Evolutionary conservation across 2,797 vertebrate genomes (phyloP).

Genomic region (Masticophis lateralis): DNA sequence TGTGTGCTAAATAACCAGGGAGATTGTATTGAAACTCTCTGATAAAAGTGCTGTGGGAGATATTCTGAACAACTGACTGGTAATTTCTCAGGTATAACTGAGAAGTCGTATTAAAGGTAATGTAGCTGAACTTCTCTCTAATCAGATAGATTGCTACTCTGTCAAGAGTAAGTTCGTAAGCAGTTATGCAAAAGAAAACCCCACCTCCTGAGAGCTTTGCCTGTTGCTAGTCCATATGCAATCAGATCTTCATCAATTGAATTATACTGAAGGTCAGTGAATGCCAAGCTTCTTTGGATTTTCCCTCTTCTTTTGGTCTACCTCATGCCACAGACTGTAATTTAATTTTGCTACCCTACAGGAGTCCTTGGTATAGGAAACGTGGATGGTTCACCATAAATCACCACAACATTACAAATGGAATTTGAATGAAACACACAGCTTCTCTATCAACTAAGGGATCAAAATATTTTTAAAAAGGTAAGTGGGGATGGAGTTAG

Average conservation of each 20-base stretch:
- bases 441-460: background rate
- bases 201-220: background rate
- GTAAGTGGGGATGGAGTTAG: background rate
- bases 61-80: background rate
- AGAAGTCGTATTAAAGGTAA: background rate
- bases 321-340: background rate
- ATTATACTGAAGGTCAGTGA: background rate
- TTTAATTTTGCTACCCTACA: conserved; percentile 1
- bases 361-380: background rate
- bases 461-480: background rate
- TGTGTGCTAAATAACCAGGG: background rate
- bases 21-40: background rate
- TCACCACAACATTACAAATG: conserved; percentile 1
- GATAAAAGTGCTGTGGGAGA: background rate
- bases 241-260: background rate
- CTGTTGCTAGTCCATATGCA: background rate
- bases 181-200: background rate
- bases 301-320: background rate
- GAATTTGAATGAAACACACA: conserved; percentile 10
- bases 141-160: background rate
- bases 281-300: background rate
- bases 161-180: background rate
- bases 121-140: background rate
- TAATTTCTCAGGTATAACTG: background rate
- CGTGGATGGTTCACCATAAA: background rate